Conservation (phyloP, 2,113 vertebrate species). For the Haliaeetus leucogaster region DNA sequence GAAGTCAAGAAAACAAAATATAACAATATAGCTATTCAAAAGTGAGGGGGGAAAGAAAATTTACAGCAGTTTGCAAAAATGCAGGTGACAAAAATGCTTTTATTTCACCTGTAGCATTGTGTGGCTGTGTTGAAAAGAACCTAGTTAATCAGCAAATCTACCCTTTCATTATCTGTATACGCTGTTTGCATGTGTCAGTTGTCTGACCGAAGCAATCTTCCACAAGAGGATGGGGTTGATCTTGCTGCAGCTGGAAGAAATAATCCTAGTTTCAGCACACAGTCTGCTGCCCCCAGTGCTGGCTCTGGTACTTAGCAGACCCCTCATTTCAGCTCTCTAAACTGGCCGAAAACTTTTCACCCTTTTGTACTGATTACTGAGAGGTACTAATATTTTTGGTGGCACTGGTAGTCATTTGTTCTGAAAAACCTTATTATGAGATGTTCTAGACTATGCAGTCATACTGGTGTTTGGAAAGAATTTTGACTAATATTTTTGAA, state of each 20-base stretch:
- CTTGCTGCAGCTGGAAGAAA: neutral
- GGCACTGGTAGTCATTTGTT: neutral
- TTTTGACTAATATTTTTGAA: neutral
- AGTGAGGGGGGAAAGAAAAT: neutral
- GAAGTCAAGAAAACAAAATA: neutral
- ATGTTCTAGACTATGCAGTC: neutral
- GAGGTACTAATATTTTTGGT: neutral
- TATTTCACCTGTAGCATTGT: neutral
- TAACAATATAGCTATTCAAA: neutral
- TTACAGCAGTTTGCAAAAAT: neutral
- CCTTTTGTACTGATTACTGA: neutral
- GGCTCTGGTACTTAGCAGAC: neutral
- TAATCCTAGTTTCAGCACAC: neutral
- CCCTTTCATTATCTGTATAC: neutral
- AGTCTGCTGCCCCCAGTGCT: neutral
- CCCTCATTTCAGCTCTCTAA: neutral
- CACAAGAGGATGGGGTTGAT: neutral
- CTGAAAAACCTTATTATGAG: neutral
- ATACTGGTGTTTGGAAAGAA: neutral
- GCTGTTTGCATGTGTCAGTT: neutral
- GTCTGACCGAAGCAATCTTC: neutral
- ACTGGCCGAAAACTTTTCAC: neutral
- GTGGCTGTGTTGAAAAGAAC: neutral
- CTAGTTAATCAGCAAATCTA: neutral
- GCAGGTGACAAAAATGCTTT: neutral